phyloP scores from a whole-genome alignment of 2,888 invertebrate genomes.

The Lymantria dispar region DNA sequence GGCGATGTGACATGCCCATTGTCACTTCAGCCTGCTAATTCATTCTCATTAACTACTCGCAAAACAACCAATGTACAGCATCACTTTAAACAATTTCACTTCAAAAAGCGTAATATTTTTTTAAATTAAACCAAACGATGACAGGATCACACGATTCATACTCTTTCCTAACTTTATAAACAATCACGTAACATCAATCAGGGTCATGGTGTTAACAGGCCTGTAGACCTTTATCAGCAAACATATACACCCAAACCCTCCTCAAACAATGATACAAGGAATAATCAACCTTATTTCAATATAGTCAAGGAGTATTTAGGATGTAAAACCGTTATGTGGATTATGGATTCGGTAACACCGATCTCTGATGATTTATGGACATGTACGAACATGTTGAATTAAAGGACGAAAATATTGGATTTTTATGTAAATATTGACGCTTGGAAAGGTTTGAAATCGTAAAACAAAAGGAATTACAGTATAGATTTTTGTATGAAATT shows the following conservation, averaged over 20 bases:
- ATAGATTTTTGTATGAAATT: too few species aligned
- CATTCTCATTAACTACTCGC: too few species aligned
- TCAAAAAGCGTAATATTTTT: neutral
- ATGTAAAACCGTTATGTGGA: neutral
- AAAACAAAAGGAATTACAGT: too few species aligned
- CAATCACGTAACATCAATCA: conserved; percentile 45
- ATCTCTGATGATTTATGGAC: conserved; percentile 27
- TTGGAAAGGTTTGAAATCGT: too few species aligned
- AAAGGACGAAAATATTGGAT: neutral
- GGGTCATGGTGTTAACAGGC: conserved; percentile 29
- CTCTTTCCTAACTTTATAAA: conserved; percentile 30
- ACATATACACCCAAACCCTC: neutral
- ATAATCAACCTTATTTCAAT: neutral
- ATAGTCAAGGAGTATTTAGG: neutral
- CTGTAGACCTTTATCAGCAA: conserved; percentile 10
- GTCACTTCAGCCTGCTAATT: too few species aligned
- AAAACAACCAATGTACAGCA: too few species aligned
- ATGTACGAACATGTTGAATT: neutral
- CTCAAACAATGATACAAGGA: neutral
- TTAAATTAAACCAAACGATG: neutral
- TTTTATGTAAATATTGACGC: too few species aligned
- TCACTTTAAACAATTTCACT: too few species aligned
- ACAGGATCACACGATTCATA: neutral
- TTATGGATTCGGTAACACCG: conserved; percentile 13
- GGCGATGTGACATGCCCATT: too few species aligned